phyloP scores from a whole-genome alignment of 1,140 invertebrate genomes.

The Platyscapa corneri region DNA sequence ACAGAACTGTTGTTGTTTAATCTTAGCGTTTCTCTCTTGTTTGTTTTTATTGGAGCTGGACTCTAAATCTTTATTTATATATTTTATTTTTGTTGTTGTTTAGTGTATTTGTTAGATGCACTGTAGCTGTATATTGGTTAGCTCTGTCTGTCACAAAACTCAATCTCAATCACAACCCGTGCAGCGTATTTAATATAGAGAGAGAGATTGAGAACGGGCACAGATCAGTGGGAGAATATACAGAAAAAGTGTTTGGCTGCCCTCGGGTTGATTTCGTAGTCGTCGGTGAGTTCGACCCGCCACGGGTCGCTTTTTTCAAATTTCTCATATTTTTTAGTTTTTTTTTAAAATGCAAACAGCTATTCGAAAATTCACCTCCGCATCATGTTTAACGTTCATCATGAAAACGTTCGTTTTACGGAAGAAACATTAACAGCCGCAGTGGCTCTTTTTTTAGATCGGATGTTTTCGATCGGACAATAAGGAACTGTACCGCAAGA shows the following conservation, averaged over 20 bases:
- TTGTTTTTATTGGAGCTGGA: slow-evolving; percentile 60
- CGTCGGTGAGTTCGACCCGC: slow-evolving; percentile 72
- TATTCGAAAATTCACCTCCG: slow-evolving; percentile 41
- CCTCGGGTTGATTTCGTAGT: slow-evolving; percentile 73
- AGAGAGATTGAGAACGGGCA: slow-evolving; percentile 71
- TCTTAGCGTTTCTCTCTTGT: slow-evolving; percentile 36
- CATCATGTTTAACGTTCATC: slow-evolving; percentile 45
- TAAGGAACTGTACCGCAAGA: slow-evolving; percentile 33
- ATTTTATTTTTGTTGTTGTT: slow-evolving; percentile 74
- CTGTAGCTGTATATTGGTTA: slow-evolving; percentile 76
- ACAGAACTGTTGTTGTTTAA: slow-evolving; percentile 27
- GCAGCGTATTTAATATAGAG: slow-evolving; percentile 72
- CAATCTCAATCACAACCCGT: slow-evolving; percentile 71
- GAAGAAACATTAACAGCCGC: slow-evolving; percentile 10
- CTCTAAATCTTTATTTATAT: slow-evolving; percentile 70
- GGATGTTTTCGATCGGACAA: slow-evolving; percentile 34
- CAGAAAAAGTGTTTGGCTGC: slow-evolving; percentile 70
- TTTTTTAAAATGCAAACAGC: slow-evolving; percentile 37
- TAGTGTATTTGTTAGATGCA: slow-evolving; percentile 76
- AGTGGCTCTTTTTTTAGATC: slow-evolving; percentile 41
- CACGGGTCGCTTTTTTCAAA: slow-evolving; percentile 69
- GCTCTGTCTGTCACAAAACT: slow-evolving; percentile 73
- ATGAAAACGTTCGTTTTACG: slow-evolving; percentile 37
- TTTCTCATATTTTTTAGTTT: slow-evolving; percentile 59
- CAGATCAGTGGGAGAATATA: slow-evolving; percentile 71